Percentiles rank a stretch among this genome's conserved stretches.
These are phyloP conservation scores for Conchocele bisecta DNA, from an alignment of 2,888 invertebrate species.

Conservation along the genomic window DNA sequence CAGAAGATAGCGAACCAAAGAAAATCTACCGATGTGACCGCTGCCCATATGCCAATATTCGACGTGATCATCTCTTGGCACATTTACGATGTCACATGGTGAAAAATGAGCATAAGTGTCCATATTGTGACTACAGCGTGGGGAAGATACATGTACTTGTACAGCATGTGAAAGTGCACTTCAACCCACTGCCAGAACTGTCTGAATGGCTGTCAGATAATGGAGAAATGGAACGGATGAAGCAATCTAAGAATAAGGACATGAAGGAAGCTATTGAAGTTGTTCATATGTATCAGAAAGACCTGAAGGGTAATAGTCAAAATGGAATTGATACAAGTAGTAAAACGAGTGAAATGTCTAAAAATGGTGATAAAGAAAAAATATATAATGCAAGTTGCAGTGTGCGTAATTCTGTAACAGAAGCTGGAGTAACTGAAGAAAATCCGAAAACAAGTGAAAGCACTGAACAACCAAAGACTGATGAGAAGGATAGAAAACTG, in stretches of 20 bases:
- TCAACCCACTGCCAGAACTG: slow-evolving; percentile 82
- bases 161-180: slow-evolving; percentile 92
- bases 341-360: slow-evolving; percentile 2
- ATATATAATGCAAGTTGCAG: slow-evolving; percentile 17
- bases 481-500: background rate
- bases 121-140: slow-evolving; percentile 92
- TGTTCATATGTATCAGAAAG: slow-evolving; percentile 59
- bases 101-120: slow-evolving; percentile 88
- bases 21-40: slow-evolving; percentile 88
- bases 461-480: background rate
- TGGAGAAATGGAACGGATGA: slow-evolving; percentile 71
- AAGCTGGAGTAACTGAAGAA: background rate
- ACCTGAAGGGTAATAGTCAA: slow-evolving; percentile 34
- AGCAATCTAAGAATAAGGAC: slow-evolving; percentile 70
- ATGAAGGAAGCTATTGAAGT: slow-evolving; percentile 71
- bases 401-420: background rate
- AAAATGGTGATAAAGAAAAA: slow-evolving; percentile 14
- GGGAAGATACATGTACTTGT: slow-evolving; percentile 89
- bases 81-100: slow-evolving; percentile 90
- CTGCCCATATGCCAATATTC: slow-evolving; percentile 91
- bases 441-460: background rate
- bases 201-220: slow-evolving; percentile 77
- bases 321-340: slow-evolving; percentile 27
- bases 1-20: slow-evolving; percentile 83
- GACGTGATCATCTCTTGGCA: slow-evolving; percentile 89